A percentile compares a stretch with the other conserved stretches of the same genome.
phyloP scores from a whole-genome alignment of 2,797 vertebrate genomes.

The Pseudochirops corinnae region DNA sequence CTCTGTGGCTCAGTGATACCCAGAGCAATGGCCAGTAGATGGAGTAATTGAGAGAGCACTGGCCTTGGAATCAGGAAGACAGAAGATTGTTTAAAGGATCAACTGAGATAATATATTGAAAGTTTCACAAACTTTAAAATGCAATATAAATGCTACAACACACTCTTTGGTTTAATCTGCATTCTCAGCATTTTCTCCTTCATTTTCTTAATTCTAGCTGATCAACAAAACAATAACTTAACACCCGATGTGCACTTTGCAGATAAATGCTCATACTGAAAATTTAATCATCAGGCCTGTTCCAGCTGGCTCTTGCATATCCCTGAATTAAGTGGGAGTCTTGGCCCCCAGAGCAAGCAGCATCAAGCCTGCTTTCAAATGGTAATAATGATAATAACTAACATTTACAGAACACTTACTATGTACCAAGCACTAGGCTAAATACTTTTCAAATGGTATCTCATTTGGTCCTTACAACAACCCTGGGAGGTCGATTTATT shows the following conservation, averaged over 20 bases:
- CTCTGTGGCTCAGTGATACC: neutral
- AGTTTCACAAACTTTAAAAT: neutral
- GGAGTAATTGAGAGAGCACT: neutral
- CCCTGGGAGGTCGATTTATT: neutral
- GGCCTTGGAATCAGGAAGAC: neutral
- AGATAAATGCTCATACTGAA: neutral
- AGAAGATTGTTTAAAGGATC: neutral
- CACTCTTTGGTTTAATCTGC: neutral
- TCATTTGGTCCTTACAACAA: neutral
- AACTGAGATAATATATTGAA: neutral
- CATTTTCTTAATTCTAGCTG: neutral
- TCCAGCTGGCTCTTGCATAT: neutral
- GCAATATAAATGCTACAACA: neutral
- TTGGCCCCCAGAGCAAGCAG: neutral
- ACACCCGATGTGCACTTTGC: neutral
- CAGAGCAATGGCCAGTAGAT: neutral
- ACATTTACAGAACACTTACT: neutral
- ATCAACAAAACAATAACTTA: neutral
- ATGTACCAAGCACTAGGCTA: neutral
- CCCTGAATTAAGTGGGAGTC: neutral
- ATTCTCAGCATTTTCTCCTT: neutral
- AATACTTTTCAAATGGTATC: neutral
- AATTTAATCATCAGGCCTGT: neutral
- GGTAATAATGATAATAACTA: neutral
- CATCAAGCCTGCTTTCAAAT: neutral